These are phyloP conservation scores for Lasioglossum figueresi DNA, from an alignment of 2,888 invertebrate species.

Conservation along the genomic window DNA sequence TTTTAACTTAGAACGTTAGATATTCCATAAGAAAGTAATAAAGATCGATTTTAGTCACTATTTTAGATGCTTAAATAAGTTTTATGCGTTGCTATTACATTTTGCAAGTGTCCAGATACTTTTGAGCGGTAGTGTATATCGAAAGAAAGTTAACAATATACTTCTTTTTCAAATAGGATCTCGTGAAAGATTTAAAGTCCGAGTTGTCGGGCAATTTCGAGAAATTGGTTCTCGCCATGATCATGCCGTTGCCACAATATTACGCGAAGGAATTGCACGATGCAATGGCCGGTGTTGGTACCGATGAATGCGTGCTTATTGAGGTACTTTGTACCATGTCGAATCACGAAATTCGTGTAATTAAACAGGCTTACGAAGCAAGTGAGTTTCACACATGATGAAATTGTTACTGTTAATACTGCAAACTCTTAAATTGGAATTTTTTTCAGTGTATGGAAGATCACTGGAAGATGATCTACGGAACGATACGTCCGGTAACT, in stretches of 20 bases:
- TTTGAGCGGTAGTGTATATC: no score
- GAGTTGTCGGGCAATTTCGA: constrained; percentile 87
- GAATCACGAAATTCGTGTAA: constrained; percentile 85
- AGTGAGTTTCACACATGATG: constrained; percentile 78
- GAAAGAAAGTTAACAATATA: neutral
- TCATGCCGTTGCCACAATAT: constrained; percentile 86
- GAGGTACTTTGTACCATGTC: constrained; percentile 87
- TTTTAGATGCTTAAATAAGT: no score
- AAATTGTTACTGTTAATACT: neutral
- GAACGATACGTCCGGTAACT: constrained; percentile 96
- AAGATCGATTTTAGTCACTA: no score
- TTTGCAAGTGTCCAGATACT: no score
- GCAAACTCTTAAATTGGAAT: neutral
- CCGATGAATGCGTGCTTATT: constrained; percentile 86
- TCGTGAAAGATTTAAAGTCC: constrained; percentile 85
- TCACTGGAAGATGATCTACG: constrained; percentile 92
- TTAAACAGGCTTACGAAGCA: constrained; percentile 84
- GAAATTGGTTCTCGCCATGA: constrained; percentile 85
- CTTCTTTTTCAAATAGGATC: constrained; percentile 76
- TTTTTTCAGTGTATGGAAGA: constrained; percentile 89
- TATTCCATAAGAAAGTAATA: no score
- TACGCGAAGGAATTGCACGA: constrained; percentile 86
- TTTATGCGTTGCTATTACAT: no score
- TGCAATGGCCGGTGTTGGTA: constrained; percentile 86
- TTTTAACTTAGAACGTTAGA: no score